Percentiles rank a stretch among this genome's conserved stretches.
These are phyloP conservation scores for Formica aserva DNA, from an alignment of 2,888 invertebrate species.

Conservation along the genomic window DNA sequence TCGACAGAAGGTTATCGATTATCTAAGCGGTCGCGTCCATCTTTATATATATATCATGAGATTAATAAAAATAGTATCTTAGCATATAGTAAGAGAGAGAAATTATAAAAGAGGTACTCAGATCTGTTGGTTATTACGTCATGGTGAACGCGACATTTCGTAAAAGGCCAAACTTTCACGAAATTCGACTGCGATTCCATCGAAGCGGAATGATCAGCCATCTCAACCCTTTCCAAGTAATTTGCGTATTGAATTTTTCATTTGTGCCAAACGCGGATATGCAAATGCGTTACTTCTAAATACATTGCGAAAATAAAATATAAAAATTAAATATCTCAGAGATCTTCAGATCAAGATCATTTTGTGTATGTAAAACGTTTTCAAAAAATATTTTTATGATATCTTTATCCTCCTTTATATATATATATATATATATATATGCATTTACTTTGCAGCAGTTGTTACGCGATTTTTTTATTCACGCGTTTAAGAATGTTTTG, in stretches of 20 bases:
- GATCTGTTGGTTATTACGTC: constrained; percentile 9
- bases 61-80: too few relatives aligned
- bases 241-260: constrained; percentile 18
- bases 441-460: neutral
- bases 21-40: neutral
- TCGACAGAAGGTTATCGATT: neutral
- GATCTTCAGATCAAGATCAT: too few relatives aligned
- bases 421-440: neutral
- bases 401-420: neutral
- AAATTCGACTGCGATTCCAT: constrained; percentile 21
- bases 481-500: neutral
- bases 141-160: neutral
- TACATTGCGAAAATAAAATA: neutral
- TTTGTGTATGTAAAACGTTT: too few relatives aligned
- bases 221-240: neutral
- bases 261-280: neutral
- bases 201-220: neutral
- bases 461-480: neutral
- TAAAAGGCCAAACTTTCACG: constrained; percentile 5
- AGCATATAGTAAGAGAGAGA: too few relatives aligned
- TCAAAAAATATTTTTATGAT: neutral
- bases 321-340: neutral
- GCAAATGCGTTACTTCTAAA: neutral
- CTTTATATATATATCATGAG: neutral
- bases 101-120: neutral